phyloP scores from a whole-genome alignment of 2,113 vertebrate species.

The Arothron firmamentum region DNA sequence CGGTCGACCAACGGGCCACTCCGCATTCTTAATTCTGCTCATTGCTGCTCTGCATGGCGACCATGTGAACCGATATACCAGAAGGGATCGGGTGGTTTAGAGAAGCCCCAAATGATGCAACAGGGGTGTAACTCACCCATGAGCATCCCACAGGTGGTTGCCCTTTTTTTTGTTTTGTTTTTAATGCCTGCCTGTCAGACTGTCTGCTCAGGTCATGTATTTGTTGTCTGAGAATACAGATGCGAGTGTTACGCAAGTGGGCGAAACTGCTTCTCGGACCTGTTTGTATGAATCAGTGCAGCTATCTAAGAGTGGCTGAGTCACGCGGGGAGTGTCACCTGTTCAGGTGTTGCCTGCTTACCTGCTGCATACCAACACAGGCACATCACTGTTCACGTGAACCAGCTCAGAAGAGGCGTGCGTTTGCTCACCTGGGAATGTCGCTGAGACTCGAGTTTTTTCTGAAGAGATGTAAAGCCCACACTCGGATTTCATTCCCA shows the following conservation, averaged over 20 bases:
- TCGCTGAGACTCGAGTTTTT: background rate
- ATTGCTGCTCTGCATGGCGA: constrained; percentile 17
- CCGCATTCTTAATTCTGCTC: constrained; percentile 15
- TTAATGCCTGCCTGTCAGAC: constrained; percentile 1
- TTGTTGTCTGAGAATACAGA: background rate
- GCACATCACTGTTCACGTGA: constrained; percentile 28
- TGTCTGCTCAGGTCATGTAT: background rate
- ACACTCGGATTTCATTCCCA: too few relatives aligned
- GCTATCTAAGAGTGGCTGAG: constrained; percentile 35
- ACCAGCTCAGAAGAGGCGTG: constrained; percentile 15
- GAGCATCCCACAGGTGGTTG: constrained; percentile 35
- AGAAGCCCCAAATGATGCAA: constrained; percentile 59
- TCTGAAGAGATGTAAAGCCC: background rate
- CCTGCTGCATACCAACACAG: constrained; percentile 46
- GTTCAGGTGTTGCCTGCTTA: constrained; percentile 38
- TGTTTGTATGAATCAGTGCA: constrained; percentile 2
- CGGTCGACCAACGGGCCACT: constrained; percentile 33
- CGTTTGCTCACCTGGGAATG: background rate
- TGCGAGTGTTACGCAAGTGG: background rate
- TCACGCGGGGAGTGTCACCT: constrained; percentile 56
- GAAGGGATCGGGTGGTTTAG: constrained; percentile 15
- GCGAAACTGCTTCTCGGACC: background rate
- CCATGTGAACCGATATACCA: constrained; percentile 29
- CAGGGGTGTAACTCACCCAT: constrained; percentile 27
- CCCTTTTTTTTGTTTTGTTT: background rate